Conservation (phyloP, 1,140 invertebrate species). For the Telenomus remus region DNA sequence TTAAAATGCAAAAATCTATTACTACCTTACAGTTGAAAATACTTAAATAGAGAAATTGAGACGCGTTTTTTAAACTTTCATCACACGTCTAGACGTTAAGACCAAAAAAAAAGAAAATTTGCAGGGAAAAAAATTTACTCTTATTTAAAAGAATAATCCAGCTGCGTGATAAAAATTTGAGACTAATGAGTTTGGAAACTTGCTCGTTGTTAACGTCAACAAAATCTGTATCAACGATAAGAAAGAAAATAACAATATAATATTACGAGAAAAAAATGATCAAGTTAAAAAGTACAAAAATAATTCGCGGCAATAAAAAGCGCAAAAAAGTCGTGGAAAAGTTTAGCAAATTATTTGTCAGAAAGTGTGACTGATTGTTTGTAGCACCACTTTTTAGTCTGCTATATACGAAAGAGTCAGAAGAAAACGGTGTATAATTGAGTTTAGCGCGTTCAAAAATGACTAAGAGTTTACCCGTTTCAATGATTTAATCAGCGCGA, state of each 20-base stretch:
- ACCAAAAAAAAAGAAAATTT: no score
- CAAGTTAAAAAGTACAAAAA: no score
- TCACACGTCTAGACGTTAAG: no score
- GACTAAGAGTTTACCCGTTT: slow-evolving; percentile 55
- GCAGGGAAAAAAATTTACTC: no score
- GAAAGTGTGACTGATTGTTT: slow-evolving; percentile 25
- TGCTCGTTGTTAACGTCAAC: slow-evolving; percentile 13
- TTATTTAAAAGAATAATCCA: slow-evolving; percentile 14
- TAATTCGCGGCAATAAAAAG: no score
- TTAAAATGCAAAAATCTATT: no score
- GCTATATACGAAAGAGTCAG: slow-evolving; percentile 51
- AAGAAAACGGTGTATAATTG: slow-evolving; percentile 45
- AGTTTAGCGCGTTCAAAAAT: slow-evolving; percentile 46
- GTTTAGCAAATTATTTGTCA: neutral
- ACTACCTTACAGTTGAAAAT: no score
- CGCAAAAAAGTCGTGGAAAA: neutral
- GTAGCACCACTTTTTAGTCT: slow-evolving; percentile 27
- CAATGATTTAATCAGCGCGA: slow-evolving; percentile 55
- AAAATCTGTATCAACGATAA: slow-evolving; percentile 16
- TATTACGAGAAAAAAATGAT: slow-evolving; percentile 8
- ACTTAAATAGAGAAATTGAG: no score
- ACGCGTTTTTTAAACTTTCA: no score
- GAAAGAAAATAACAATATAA: slow-evolving; percentile 14
- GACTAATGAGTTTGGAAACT: slow-evolving; percentile 27
- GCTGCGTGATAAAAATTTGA: slow-evolving; percentile 9